Base-by-base conservation (phyloP, 2,797 vertebrate genomes). In the Typhlichthys subterraneus region DNA sequence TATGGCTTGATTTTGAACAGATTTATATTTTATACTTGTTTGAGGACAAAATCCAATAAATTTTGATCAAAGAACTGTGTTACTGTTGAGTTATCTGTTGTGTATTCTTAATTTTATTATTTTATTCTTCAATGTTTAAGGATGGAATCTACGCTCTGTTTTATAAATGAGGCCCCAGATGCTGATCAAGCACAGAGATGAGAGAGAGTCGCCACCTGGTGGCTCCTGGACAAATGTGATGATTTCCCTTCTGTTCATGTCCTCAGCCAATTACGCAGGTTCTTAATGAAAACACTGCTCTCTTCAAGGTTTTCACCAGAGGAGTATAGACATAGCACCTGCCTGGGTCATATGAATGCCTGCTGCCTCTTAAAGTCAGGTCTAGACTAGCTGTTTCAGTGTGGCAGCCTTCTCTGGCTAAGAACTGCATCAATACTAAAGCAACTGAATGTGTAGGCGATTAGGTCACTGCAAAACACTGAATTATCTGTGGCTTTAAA, bases 1-100 rank as follows among this genome's bases (percentile, higher is more conserved):
- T 78, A 76, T 73, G 73, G 75, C 69, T 79, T 81, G 52, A 75
- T 78, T 88, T 89, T 78, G 86, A 89, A 78, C 86, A 82, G 77
- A 87, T 85, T 87, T 89, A 89, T 88, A 89, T 91, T 91, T 92
- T 92, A 82, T 91, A 92, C 88, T 88, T 90, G 88, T 92, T 93
- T 90, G 81, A 86, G 81, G 84, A 91, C 80, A 80, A 85, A 80
- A 70, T 75, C 77, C 80, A 93, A 89, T 91, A 89, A 89, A 91
- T 87, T 87, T 87, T 79, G 81, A 87, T 87, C 70, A 85, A 87
- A 89, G 70, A 17, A 73, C 23, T 61, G 55, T 66, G 56, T 47
- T n/a, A 31, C 2, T 48, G 15, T 42, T 66, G 45, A 59, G 53
- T 45, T 52, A 45, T 47, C 45, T 72, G 63, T 72, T 66, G 14